Conservation (phyloP, 2,888 invertebrate species). For the Conistra vaccinii region DNA sequence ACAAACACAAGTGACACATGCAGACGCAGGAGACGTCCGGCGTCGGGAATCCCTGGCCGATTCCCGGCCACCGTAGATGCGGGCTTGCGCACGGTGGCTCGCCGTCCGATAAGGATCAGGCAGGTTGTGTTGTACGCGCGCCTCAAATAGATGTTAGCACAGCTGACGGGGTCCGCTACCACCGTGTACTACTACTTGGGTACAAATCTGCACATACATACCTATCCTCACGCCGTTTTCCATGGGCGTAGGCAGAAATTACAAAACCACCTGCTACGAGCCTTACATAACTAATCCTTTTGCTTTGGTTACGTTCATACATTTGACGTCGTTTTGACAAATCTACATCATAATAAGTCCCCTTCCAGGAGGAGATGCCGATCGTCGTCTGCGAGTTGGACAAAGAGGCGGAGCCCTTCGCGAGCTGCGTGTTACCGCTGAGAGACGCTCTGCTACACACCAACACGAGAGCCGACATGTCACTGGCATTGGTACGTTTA, state of each 20-base stretch:
- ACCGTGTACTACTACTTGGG: too few relatives aligned
- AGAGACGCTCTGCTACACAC: slow-evolving; percentile 75
- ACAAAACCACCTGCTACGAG: neutral
- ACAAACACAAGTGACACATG: neutral
- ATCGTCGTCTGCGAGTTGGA: slow-evolving; percentile 75
- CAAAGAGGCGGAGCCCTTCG: slow-evolving; percentile 71
- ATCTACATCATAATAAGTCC: neutral
- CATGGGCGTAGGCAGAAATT: neutral
- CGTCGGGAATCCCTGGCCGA: too few relatives aligned
- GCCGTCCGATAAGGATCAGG: too few relatives aligned
- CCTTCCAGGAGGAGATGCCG: slow-evolving; percentile 73
- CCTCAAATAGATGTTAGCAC: too few relatives aligned
- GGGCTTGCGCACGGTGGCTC: too few relatives aligned
- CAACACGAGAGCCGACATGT: slow-evolving; percentile 78
- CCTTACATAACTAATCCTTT: neutral
- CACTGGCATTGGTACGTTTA: slow-evolving; percentile 75
- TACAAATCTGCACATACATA: neutral
- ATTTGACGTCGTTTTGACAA: neutral
- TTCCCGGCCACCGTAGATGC: too few relatives aligned
- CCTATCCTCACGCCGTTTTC: neutral
- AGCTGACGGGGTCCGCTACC: too few relatives aligned
- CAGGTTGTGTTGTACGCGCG: too few relatives aligned
- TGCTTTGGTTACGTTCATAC: neutral
- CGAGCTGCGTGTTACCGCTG: slow-evolving; percentile 75
- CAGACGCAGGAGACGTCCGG: too few relatives aligned